Evolutionary conservation across 2,888 invertebrate genomes (phyloP), one percentile per base, ranked within the genome.

Genomic region (Meteorus colon): DNA sequence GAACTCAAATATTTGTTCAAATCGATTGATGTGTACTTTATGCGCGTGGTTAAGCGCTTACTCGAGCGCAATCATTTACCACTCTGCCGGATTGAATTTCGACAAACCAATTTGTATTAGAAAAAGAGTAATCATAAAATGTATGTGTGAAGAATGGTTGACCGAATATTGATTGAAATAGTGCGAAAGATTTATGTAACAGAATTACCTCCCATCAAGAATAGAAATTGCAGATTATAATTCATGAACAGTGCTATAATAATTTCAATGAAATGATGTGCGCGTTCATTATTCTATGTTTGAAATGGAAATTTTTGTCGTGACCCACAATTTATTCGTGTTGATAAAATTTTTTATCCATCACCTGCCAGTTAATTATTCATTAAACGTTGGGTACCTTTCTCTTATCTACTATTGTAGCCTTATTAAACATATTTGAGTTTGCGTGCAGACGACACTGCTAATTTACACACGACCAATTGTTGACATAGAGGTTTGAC

Each of bases 281-380:
- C 12, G 41, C 8, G 12, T 41, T 41, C 12, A 12, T 41, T 10
- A 41, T 41, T 41, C 2, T 41, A 41, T 41, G 8, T 41, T 55
- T 55, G n/a, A 19, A 55, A 55, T 55, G 19, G 55, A 65, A 65
- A 65, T 19, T 65, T 34, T 65, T 37, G 41, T 78, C 55, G 74
- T 71, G 55, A 79, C 76, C 34, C 72, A 65, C 19, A 80, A 80
- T 5, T 77, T 77, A 37, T 81, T 81, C 80, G 81, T 82, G 81
- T 81, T 81, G 34, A 55, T 55, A 1, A 24, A 55, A 74, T n/a
- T 70, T 70, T 73, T 74, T 77, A 81, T 78, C 77, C 66, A 80
- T 76, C 74, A 66, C 51, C 55, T 8, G 19, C 19, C 60, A 68
- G 59, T 59, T 81, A 81, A 82, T 83, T 81, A 74, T 76, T 79